These are phyloP conservation scores for Cepaea hortensis DNA, from an alignment of 2,888 invertebrate species.

Conservation along the genomic window DNA sequence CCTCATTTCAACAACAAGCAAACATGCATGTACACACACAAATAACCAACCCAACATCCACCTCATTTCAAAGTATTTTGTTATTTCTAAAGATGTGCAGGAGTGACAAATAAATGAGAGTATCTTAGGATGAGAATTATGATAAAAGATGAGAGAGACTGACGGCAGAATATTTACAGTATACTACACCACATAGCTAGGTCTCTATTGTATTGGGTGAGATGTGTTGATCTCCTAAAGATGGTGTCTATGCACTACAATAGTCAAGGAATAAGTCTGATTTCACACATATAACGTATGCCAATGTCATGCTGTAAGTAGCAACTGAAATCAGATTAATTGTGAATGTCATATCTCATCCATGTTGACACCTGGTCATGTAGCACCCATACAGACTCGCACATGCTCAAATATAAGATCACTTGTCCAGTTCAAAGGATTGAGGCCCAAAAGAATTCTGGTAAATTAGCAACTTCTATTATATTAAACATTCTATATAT, in stretches of 20 bases:
- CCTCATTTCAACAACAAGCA: not conserved
- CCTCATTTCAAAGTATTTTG: slow-evolving; percentile 47
- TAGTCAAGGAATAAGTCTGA: not conserved
- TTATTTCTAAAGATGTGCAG: slow-evolving; percentile 50
- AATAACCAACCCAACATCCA: not conserved
- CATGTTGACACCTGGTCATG: no score
- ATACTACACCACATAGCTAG: slow-evolving; percentile 24
- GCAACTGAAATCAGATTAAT: no score
- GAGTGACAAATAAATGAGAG: slow-evolving; percentile 35
- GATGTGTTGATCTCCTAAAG: not conserved
- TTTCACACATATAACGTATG: not conserved
- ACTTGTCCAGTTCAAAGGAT: no score
- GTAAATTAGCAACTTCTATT: no score
- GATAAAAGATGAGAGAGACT: not conserved
- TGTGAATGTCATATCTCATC: no score
- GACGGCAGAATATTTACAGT: slow-evolving; percentile 30
- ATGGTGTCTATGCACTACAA: not conserved
- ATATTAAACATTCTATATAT: no score
- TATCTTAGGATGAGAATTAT: slow-evolving; percentile 19
- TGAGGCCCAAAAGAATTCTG: no score
- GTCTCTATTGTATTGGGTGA: not conserved
- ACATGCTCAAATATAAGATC: no score
- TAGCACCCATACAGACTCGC: no score
- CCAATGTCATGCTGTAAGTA: no score
- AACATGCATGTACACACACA: not conserved